Evolutionary conservation across 2,113 vertebrate genomes (phyloP), one percentile per base, ranked within the genome.

Genomic region (Plestiodon gilberti): DNA sequence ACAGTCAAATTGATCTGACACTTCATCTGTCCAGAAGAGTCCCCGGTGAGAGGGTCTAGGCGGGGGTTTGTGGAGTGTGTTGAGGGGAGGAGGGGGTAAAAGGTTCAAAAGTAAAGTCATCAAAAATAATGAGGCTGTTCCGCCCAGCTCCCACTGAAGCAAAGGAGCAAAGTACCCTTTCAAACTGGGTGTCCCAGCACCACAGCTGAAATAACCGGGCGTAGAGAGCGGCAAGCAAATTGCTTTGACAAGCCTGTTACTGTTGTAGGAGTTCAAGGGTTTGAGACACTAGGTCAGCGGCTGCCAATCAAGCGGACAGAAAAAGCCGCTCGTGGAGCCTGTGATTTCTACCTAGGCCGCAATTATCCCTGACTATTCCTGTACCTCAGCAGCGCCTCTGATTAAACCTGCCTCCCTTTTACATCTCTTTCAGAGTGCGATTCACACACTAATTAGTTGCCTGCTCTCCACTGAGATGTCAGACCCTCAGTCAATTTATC

Each of bases 401-500:
- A 97, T 97, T 97, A 97, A 97, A 97, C 96, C 96, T 96, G 94
- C 96, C 95, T 97, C 94, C 95, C 94, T 97, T 97, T 97, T 97
- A 96, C 97, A 97, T 97, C 97, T 98, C 96, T 97, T 97, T 98
- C 97, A 97, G 96, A 97, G 96, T 94, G 96, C 93, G 96, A 97
- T 97, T 97, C 97, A 96, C 97, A 97, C 97, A 97, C 97, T 98
- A 98, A 98, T 98, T 97, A 97, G 97, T 97, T 97, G 96, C 97
- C 96, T 94, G 96, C 97, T 97, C 96, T 98, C 97, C 96, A 93
- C 97, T 97, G 97, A 96, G 97, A 97, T 97, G 97, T 98, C 97
- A 98, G 97, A 96, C 95, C 96, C 96, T 97, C 96, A 96, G 96
- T 98, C 97, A 97, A 98, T 97, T 98, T 97, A 97, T 97, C 97